Conservation (phyloP, 2,797 vertebrate genomes). For the Picus viridis region DNA sequence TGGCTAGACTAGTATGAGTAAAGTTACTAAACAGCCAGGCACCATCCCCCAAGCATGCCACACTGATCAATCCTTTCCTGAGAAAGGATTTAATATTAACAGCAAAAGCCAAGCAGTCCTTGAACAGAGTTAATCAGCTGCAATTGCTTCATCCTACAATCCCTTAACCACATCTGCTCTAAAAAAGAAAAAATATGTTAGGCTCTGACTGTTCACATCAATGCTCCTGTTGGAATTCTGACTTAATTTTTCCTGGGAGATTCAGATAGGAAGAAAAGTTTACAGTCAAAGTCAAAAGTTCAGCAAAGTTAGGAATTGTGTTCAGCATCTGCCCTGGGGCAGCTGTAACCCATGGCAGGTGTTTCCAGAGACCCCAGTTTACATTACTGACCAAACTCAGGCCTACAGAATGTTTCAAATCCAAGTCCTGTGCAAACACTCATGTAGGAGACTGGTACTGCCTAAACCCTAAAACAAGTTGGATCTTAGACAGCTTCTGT, state of each 20-base stretch:
- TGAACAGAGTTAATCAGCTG: conserved; percentile 6
- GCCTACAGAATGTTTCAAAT: not conserved
- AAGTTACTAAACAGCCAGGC: not conserved
- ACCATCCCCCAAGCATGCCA: not conserved
- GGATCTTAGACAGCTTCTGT: not conserved
- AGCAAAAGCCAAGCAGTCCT: conserved; percentile 18
- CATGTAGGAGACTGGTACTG: not conserved
- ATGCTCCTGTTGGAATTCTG: not conserved
- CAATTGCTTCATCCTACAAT: not conserved
- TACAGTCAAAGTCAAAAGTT: too few relatives aligned
- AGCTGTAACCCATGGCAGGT: not conserved
- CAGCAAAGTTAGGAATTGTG: not conserved
- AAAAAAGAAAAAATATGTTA: not conserved
- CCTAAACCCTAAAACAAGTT: not conserved
- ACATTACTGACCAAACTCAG: not conserved
- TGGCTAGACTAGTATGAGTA: not conserved
- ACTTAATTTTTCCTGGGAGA: not conserved
- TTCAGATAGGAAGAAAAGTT: not conserved
- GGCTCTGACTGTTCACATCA: not conserved
- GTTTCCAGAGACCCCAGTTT: not conserved
- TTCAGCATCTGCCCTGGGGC: not conserved
- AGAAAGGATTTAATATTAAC: conserved; percentile 52
- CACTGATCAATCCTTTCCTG: not conserved
- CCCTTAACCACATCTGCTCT: not conserved
- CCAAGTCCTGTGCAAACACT: not conserved